phyloP scores from a whole-genome alignment of 2,113 vertebrate genomes.

The Neolamprologus hecqui region DNA sequence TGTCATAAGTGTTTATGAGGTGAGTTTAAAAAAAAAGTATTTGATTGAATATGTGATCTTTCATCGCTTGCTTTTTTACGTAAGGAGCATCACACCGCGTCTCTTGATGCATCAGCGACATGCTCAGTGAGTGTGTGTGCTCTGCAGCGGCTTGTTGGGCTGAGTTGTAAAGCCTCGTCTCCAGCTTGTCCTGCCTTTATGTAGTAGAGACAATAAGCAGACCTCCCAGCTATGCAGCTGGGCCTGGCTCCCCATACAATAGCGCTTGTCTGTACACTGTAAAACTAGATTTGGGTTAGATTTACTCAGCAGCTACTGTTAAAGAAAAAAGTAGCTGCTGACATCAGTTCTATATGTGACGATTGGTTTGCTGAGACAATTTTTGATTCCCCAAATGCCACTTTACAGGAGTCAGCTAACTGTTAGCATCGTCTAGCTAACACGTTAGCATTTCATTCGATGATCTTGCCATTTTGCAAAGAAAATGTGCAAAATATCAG shows the following conservation, averaged over 20 bases:
- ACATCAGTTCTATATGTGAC: not conserved
- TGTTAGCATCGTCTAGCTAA: not conserved
- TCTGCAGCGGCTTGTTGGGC: constrained; percentile 61
- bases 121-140: constrained; percentile 58
- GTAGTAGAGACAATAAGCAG: constrained; percentile 77
- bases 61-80: not conserved
- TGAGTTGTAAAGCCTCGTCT: constrained; percentile 68
- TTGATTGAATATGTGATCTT: not conserved
- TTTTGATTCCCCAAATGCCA: rapidly evolving
- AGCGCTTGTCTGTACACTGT: constrained; percentile 58
- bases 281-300: constrained; percentile 26
- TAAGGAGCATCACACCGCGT: constrained; percentile 64
- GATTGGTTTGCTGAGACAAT: not conserved
- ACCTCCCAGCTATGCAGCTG: constrained; percentile 89
- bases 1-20: not conserved
- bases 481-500: not conserved
- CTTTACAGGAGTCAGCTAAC: not conserved
- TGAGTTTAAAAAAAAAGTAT: not conserved
- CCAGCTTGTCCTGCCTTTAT: constrained; percentile 73
- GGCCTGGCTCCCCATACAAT: constrained; percentile 73
- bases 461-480: not conserved
- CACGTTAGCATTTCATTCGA: rapidly evolving
- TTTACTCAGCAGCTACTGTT: not conserved
- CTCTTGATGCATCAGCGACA: constrained; percentile 71
- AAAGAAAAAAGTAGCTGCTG: not conserved